These are phyloP conservation scores for Eudyptes chrysolophus DNA, from an alignment of 2,113 vertebrate genomes.

Conservation along the genomic window DNA sequence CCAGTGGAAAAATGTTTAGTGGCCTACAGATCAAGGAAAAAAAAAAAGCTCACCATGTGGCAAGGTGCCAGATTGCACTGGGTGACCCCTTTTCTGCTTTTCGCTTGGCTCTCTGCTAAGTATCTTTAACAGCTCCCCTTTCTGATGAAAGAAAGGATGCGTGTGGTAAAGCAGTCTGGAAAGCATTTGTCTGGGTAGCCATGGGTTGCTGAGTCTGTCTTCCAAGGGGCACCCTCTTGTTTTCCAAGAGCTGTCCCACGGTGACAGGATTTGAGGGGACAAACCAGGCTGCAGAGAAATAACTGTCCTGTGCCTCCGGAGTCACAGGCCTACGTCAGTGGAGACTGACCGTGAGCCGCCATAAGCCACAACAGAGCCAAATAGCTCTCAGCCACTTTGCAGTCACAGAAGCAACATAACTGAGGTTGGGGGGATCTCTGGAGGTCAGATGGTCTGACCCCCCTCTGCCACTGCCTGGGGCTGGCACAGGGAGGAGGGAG, in stretches of 20 bases:
- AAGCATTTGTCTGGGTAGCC: background rate
- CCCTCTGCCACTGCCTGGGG: fast-evolving
- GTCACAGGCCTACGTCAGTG: background rate
- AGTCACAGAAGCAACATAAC: background rate
- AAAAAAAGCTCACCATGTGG: background rate
- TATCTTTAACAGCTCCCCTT: background rate
- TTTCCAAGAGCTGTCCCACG: background rate
- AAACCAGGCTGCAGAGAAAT: background rate
- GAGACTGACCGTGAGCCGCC: background rate
- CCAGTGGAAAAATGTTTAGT: background rate
- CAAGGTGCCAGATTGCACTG: background rate
- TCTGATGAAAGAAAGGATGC: background rate
- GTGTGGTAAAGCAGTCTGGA: background rate
- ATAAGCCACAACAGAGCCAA: background rate
- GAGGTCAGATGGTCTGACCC: background rate
- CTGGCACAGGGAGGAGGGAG: background rate
- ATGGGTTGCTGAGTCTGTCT: background rate
- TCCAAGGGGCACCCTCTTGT: background rate
- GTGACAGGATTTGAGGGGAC: background rate
- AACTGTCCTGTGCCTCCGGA: background rate
- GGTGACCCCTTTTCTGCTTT: background rate
- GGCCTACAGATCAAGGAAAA: background rate
- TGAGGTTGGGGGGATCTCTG: background rate
- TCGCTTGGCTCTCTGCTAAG: background rate
- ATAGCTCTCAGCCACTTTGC: background rate